phyloP scores from a whole-genome alignment of 2,797 vertebrate species.

The Zenarchopterus dispar region DNA sequence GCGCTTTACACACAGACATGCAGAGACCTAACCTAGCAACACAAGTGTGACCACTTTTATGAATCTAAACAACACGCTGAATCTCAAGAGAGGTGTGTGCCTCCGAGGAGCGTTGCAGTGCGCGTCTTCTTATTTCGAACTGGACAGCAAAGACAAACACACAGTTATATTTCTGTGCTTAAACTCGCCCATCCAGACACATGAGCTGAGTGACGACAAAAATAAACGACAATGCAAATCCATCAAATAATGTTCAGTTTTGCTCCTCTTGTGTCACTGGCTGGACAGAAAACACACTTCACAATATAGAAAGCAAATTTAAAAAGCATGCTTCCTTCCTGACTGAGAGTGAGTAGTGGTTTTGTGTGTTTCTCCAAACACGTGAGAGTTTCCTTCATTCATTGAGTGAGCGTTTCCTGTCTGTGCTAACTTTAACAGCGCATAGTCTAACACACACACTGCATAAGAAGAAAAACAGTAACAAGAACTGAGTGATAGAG shows the following conservation, averaged over 20 bases:
- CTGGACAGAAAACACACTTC: constrained; percentile 35
- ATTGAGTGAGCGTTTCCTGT: constrained; percentile 77
- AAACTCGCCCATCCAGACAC: background rate
- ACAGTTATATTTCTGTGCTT: constrained; percentile 19
- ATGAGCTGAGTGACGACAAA: background rate
- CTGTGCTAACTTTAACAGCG: constrained; percentile 42
- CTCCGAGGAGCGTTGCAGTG: constrained; percentile 64
- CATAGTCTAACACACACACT: constrained; percentile 33
- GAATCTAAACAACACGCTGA: constrained; percentile 70
- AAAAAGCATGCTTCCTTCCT: constrained; percentile 77
- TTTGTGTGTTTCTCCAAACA: constrained; percentile 55
- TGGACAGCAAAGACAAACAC: background rate
- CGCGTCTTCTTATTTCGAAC: constrained; percentile 50
- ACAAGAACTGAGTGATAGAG: constrained; percentile 1
- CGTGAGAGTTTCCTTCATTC: constrained; percentile 78
- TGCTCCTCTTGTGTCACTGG: constrained; percentile 3
- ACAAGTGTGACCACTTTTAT: constrained; percentile 56
- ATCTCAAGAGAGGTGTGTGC: constrained; percentile 58
- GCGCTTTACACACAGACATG: constrained; percentile 3
- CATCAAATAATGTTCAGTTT: constrained; percentile 7
- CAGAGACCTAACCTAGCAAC: constrained; percentile 70
- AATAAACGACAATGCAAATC: background rate
- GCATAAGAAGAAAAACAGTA: constrained; percentile 11
- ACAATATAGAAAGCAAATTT: constrained; percentile 18
- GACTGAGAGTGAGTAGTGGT: constrained; percentile 52